These are phyloP conservation scores for Agelas oroides DNA, from an alignment of 37 sponge, comb jelly and placozoan species.

Conservation along the genomic window DNA sequence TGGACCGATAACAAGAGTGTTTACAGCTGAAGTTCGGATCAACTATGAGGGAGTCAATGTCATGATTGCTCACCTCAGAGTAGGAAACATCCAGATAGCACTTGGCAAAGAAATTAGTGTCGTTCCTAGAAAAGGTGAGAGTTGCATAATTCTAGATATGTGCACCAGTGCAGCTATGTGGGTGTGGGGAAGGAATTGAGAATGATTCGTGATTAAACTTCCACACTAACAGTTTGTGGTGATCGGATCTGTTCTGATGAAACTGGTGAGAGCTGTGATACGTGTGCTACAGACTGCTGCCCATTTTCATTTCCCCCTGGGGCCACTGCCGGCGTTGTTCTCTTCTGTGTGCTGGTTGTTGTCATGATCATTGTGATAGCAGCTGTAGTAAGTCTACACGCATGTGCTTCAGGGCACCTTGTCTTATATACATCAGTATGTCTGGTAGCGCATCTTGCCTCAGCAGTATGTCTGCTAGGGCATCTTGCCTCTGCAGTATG, in stretches of 20 bases:
- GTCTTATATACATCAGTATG: no score
- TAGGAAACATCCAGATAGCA: slow-evolving; percentile 83
- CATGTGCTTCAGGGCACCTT: background rate
- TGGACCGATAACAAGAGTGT: slow-evolving; percentile 33
- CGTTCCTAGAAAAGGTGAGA: slow-evolving; percentile 25
- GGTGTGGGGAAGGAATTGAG: no score
- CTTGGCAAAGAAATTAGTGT: slow-evolving; percentile 60
- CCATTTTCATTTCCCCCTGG: slow-evolving; percentile 7
- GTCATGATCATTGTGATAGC: background rate
- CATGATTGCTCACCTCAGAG: slow-evolving; percentile 83
- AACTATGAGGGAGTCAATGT: slow-evolving; percentile 30
- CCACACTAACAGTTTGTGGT: slow-evolving; percentile 61
- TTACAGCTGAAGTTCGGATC: slow-evolving; percentile 21
- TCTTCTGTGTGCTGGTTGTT: slow-evolving; percentile 29
- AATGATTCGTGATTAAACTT: no score
- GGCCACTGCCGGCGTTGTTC: slow-evolving; percentile 40
- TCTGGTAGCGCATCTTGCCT: no score
- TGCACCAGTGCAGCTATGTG: no score
- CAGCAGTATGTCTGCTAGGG: no score
- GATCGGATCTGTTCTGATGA: slow-evolving; percentile 55
- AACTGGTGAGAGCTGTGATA: slow-evolving; percentile 55
- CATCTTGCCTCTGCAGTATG: no score
- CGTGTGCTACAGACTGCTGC: slow-evolving; percentile 78
- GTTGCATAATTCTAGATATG: no score
- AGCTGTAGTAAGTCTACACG: background rate